Evolutionary conservation across 1,140 invertebrate genomes (phyloP).

Genomic region (Conus betulinus): DNA sequence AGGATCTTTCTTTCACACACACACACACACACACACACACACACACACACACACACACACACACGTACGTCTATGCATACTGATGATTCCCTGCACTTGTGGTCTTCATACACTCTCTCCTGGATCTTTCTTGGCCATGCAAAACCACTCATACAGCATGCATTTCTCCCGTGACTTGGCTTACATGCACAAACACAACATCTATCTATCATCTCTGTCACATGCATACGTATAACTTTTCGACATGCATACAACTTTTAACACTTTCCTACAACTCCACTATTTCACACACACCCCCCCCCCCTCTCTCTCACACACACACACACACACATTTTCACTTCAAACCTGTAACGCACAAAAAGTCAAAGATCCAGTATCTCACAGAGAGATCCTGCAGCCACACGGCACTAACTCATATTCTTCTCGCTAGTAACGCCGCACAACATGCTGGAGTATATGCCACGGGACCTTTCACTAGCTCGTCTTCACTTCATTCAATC

Average conservation of each 20-base stretch:
- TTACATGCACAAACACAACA: not conserved
- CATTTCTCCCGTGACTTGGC: not conserved
- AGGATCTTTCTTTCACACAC: too few relatives aligned
- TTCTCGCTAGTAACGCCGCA: not conserved
- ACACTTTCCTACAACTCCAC: not conserved
- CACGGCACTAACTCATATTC: not conserved
- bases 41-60: too few relatives aligned
- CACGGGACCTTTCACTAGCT: too few relatives aligned
- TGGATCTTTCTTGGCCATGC: too few relatives aligned
- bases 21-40: too few relatives aligned
- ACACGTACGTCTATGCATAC: too few relatives aligned
- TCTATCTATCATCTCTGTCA: not conserved
- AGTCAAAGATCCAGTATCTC: not conserved
- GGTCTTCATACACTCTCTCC: too few relatives aligned
- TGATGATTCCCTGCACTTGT: too few relatives aligned
- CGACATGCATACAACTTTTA: not conserved
- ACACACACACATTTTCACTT: not conserved
- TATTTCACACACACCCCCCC: not conserved
- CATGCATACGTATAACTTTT: not conserved
- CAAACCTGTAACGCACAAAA: not conserved
- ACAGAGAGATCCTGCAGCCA: not conserved
- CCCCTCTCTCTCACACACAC: not conserved
- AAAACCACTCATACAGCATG: too few relatives aligned
- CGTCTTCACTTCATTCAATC: too few relatives aligned
- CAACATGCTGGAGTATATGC: too few relatives aligned